phyloP scores from a whole-genome alignment of 2,113 vertebrate species.

The Trichomycterus rosablanca region DNA sequence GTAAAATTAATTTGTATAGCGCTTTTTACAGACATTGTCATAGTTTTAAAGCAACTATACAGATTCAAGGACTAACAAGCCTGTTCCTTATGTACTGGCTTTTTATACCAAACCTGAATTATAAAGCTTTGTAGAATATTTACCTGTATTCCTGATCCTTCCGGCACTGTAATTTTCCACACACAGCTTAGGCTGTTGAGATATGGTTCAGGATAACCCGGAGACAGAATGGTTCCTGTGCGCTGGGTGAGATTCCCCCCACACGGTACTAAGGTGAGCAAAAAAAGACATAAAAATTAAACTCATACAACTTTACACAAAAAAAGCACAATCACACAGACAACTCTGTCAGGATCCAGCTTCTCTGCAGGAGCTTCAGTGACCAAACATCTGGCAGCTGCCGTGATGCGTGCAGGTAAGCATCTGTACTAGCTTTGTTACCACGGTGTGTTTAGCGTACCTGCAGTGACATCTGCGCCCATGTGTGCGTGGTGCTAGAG shows the following conservation, averaged over 20 bases:
- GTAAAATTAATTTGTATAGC: no score
- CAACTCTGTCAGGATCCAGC: slow-evolving; percentile 4
- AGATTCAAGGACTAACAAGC: no score
- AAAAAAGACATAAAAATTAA: slow-evolving; percentile 10
- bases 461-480: slow-evolving; percentile 45
- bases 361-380: slow-evolving; percentile 19
- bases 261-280: slow-evolving; percentile 77
- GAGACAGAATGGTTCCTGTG: slow-evolving; percentile 92
- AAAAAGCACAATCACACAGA: background rate
- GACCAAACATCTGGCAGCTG: slow-evolving; percentile 56
- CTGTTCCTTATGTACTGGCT: no score
- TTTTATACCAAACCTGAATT: no score
- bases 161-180: slow-evolving; percentile 94
- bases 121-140: background rate
- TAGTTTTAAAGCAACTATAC: no score
- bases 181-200: slow-evolving; percentile 97
- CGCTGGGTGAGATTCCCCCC: slow-evolving; percentile 91
- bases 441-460: slow-evolving; percentile 34
- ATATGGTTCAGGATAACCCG: slow-evolving; percentile 94
- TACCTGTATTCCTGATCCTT: slow-evolving; percentile 97
- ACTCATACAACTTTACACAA: background rate
- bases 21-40: no score
- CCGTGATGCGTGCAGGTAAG: slow-evolving; percentile 30
- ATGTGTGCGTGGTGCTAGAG: slow-evolving; percentile 44
- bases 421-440: slow-evolving; percentile 52